Percentiles rank a stretch among this genome's conserved stretches.
phyloP scores from a whole-genome alignment of 2,888 invertebrate species.

The Balanococcus diminutus region DNA sequence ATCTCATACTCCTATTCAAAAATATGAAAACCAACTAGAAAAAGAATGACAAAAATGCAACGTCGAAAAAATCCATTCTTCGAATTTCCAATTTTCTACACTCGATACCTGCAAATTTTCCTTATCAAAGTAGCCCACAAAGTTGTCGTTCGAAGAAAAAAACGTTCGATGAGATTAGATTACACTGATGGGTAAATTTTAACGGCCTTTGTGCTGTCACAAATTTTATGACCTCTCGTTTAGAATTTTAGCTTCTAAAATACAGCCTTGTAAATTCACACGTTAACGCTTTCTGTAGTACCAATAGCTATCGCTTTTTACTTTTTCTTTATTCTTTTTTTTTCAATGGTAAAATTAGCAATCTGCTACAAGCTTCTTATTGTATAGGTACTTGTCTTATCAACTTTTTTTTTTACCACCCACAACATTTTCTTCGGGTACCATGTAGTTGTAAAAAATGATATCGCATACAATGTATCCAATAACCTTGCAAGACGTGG shows the following conservation, averaged over 20 bases:
- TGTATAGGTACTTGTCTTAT: neutral
- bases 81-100: no score
- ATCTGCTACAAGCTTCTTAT: neutral
- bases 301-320: neutral
- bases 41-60: no score
- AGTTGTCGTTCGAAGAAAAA: neutral
- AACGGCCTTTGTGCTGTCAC: neutral
- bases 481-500: neutral
- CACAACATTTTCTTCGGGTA: neutral
- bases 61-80: no score
- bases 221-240: constrained; percentile 9
- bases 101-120: no score
- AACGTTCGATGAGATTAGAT: neutral
- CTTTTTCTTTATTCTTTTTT: neutral
- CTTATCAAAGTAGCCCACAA: neutral
- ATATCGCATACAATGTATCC: neutral
- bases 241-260: neutral
- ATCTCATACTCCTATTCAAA: no score
- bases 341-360: neutral
- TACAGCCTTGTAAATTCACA: neutral
- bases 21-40: no score
- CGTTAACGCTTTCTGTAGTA: constrained; percentile 11
- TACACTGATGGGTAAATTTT: neutral
- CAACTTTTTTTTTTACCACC: neutral
- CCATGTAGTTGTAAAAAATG: neutral